Conservation (phyloP, 2,113 vertebrate genomes). For the Asarcornis scutulata region DNA sequence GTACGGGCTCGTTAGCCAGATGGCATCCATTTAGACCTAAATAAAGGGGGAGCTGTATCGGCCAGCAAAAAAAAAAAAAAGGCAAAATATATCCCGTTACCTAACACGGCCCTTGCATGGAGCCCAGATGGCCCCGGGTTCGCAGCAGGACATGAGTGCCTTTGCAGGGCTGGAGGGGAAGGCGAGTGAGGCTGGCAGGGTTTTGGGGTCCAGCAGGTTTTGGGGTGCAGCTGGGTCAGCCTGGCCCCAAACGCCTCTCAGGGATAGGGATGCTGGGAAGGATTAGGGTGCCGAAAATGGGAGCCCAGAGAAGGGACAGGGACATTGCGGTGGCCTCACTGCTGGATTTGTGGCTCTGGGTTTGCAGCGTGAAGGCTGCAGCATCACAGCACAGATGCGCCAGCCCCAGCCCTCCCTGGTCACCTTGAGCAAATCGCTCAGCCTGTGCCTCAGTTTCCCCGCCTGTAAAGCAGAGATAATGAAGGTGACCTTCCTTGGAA, state of each 20-base stretch:
- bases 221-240: neutral
- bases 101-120: neutral
- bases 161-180: neutral
- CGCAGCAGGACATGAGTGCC: neutral
- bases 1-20: constrained; percentile 57
- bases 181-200: neutral
- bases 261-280: neutral
- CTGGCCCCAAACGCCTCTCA: neutral
- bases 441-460: neutral
- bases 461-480: constrained; percentile 3
- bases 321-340: rapidly evolving
- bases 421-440: neutral
- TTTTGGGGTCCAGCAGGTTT: neutral
- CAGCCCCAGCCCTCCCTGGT: rapidly evolving
- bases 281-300: neutral
- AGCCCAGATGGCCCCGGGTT: neutral
- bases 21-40: constrained; percentile 63
- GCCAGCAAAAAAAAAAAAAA: neutral
- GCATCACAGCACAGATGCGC: rapidly evolving
- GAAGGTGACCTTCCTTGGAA: constrained; percentile 11
- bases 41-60: constrained; percentile 11
- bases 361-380: rapidly evolving
- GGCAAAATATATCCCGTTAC: constrained; percentile 17
- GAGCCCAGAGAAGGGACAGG: neutral
- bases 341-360: neutral